Percentiles rank a stretch among this genome's conserved stretches.
phyloP scores from a whole-genome alignment of 2,797 vertebrate species.

The Amblyraja radiata region DNA sequence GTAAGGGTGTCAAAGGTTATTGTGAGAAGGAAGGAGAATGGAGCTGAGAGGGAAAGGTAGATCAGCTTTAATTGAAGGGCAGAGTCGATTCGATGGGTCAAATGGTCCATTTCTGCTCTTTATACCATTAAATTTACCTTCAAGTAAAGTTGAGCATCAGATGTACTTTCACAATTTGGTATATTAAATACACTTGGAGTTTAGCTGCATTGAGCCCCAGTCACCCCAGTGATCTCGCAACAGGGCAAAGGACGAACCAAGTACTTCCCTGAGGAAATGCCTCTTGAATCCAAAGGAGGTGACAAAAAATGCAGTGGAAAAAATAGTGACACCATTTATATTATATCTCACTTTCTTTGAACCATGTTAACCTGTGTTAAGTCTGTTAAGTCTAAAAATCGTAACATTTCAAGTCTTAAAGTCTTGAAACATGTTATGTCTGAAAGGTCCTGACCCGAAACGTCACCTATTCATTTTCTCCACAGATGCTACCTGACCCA shows the following conservation, averaged over 20 bases:
- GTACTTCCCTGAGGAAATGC: not conserved
- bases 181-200: not conserved
- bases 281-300: not conserved
- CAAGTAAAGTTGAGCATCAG: not conserved
- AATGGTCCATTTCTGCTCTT: too few relatives aligned
- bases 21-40: too few relatives aligned
- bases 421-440: too few relatives aligned
- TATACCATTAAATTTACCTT: not conserved
- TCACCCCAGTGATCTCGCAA: not conserved
- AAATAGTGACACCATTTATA: not conserved
- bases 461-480: too few relatives aligned
- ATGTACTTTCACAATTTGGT: not conserved
- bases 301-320: not conserved
- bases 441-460: too few relatives aligned
- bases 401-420: too few relatives aligned
- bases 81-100: too few relatives aligned
- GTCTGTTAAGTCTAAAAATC: too few relatives aligned
- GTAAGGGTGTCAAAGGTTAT: too few relatives aligned
- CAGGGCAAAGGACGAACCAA: not conserved
- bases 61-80: too few relatives aligned
- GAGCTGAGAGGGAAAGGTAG: too few relatives aligned
- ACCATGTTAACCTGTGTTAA: not conserved
- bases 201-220: not conserved
- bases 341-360: not conserved
- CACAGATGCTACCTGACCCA: too few relatives aligned